Conservation (phyloP, 37 sponge, comb jelly and placozoan species). For the Crambe crambe region DNA sequence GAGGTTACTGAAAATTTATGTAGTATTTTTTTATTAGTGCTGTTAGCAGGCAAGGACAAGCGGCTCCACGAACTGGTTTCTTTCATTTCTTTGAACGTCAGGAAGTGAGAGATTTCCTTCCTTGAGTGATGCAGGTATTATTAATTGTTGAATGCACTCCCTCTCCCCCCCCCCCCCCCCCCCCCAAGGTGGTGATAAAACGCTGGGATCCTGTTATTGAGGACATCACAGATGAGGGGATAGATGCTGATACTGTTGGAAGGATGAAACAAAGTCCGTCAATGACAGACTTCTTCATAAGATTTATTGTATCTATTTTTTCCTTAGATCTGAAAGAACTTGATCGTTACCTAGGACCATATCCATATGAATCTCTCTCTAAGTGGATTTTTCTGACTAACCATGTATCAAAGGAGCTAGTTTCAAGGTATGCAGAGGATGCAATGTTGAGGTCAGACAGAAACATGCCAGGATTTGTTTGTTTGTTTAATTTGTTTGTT, state of each 20-base stretch:
- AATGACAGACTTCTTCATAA: background rate
- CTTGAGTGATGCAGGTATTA: too few species aligned
- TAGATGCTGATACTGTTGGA: slow-evolving; percentile 29
- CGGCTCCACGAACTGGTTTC: slow-evolving; percentile 93
- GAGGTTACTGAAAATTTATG: background rate
- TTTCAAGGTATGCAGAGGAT: slow-evolving; percentile 30
- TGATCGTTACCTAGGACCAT: slow-evolving; percentile 78
- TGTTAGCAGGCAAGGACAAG: slow-evolving; percentile 76
- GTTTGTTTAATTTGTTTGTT: too few species aligned
- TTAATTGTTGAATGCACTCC: too few species aligned
- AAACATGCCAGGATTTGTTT: too few species aligned
- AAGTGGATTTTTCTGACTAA: slow-evolving; percentile 84
- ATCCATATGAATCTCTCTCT: slow-evolving; percentile 82
- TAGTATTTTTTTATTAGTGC: slow-evolving; percentile 52
- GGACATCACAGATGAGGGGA: slow-evolving; percentile 50
- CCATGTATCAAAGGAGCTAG: slow-evolving; percentile 56
- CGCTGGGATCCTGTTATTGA: slow-evolving; percentile 63
- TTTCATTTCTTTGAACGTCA: slow-evolving; percentile 80
- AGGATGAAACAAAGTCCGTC: slow-evolving; percentile 16
- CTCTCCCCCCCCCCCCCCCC: background rate
- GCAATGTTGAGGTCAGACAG: too few species aligned
- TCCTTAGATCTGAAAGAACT: slow-evolving; percentile 54
- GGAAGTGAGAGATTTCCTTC: too few species aligned
- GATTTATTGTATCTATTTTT: too few species aligned
- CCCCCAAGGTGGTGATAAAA: slow-evolving; percentile 61